phyloP scores from a whole-genome alignment of 2,113 vertebrate genomes.

The Ceratotherium simum region DNA sequence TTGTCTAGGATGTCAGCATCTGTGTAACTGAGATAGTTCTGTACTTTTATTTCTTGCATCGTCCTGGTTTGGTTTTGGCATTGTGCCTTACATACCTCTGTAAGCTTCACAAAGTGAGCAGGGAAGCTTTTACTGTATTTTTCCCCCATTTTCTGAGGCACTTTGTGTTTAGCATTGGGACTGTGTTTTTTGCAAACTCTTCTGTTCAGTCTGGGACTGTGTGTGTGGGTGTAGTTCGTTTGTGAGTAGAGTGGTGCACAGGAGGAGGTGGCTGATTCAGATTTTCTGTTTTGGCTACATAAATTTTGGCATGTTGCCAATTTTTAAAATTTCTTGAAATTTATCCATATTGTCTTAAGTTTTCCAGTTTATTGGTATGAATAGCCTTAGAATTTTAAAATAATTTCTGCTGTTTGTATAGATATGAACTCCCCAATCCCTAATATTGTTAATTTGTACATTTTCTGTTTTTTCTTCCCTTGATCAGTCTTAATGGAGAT shows the following conservation, averaged over 20 bases:
- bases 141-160: background rate
- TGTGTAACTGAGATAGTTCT: background rate
- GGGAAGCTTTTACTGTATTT: background rate
- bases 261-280: background rate
- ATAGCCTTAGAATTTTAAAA: background rate
- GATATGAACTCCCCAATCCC: fast-evolving
- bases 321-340: background rate
- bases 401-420: background rate
- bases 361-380: background rate
- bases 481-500: background rate
- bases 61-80: background rate
- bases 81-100: background rate
- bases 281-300: background rate
- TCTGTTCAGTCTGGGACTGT: background rate
- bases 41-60: background rate
- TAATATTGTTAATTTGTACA: background rate
- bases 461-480: background rate
- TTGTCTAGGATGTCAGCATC: background rate
- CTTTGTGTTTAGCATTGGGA: background rate
- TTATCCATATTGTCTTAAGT: background rate
- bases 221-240: background rate
- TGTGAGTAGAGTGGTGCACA: background rate
- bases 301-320: background rate
- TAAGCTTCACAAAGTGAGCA: background rate
- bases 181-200: background rate